Evolutionary conservation across 2,113 vertebrate genomes (phyloP).

Genomic region (Semicossyphus pulcher): DNA sequence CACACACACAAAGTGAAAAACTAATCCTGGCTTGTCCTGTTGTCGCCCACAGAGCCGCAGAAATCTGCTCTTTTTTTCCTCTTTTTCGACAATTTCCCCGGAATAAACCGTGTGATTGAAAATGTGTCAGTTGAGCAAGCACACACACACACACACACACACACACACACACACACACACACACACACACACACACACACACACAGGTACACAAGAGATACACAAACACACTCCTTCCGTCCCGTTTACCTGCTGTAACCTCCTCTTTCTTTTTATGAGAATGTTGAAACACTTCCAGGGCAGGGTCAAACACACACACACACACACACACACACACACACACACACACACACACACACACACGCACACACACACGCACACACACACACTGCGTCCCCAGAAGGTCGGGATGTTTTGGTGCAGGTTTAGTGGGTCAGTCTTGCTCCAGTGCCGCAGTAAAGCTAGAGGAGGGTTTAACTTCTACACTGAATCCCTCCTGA

Average conservation of each 20-base stretch:
- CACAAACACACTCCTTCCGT: constrained; percentile 4
- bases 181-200: constrained; percentile 20
- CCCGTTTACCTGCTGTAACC: constrained; percentile 29
- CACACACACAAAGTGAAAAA: constrained; percentile 48
- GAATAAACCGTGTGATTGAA: constrained; percentile 74
- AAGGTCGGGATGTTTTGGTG: constrained; percentile 13
- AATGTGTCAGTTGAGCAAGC: constrained; percentile 68
- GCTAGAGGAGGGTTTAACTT: constrained; percentile 25
- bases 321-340: constrained; percentile 10
- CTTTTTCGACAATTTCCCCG: constrained; percentile 62
- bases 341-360: neutral
- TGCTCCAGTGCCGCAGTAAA: constrained; percentile 44
- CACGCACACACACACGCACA: constrained; percentile 1
- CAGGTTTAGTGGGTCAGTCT: constrained; percentile 41
- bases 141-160: constrained; percentile 35
- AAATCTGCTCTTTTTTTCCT: constrained; percentile 60
- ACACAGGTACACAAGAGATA: neutral
- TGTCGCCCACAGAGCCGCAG: constrained; percentile 52
- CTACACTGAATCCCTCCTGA: constrained; percentile 18
- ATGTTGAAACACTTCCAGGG: constrained; percentile 55
- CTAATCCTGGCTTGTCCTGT: constrained; percentile 69
- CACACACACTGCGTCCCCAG: constrained; percentile 21
- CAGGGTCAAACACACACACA: constrained; percentile 27
- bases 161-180: constrained; percentile 7
- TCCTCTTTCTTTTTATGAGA: constrained; percentile 35